Percentiles rank a stretch among this genome's conserved stretches.
Conservation (phyloP, 1,140 invertebrate genomes). For the Drosophila persimilis region DNA sequence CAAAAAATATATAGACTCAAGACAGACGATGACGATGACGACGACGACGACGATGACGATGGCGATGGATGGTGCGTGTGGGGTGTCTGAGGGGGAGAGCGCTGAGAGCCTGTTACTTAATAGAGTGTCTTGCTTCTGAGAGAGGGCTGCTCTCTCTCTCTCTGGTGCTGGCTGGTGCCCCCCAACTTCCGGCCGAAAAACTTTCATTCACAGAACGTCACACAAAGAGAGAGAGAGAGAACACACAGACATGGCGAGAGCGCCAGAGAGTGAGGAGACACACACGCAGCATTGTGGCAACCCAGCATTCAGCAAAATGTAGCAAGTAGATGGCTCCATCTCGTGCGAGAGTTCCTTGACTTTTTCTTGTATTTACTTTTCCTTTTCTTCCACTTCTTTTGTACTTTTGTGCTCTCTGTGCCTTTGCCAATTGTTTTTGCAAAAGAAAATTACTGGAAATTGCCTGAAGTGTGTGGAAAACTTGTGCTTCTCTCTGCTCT, state of each 20-base stretch:
- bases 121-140: conserved; percentile 67
- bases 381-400: not conserved
- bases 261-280: conserved; percentile 35
- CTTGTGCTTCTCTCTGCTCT: conserved; percentile 26
- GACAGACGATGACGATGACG: too few species aligned
- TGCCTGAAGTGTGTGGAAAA: conserved; percentile 70
- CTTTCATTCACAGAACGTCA: conserved; percentile 68
- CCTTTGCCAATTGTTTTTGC: conserved; percentile 60
- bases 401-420: conserved; percentile 18
- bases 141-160: conserved; percentile 1
- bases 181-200: not conserved
- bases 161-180: conserved; percentile 16
- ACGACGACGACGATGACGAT: too few species aligned
- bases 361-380: conserved; percentile 58
- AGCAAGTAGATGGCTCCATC: conserved; percentile 32
- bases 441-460: conserved; percentile 69
- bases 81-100: conserved; percentile 4
- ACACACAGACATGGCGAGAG: conserved; percentile 17
- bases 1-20: conserved; percentile 1
- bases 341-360: conserved; percentile 69
- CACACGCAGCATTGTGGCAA: conserved; percentile 54
- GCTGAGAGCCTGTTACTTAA: conserved; percentile 76
- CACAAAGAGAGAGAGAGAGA: conserved; percentile 6
- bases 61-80: not conserved
- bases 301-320: conserved; percentile 73